Evolutionary conservation across 2,797 vertebrate genomes (phyloP).

Genomic region (Stomatorhinus walkeri): DNA sequence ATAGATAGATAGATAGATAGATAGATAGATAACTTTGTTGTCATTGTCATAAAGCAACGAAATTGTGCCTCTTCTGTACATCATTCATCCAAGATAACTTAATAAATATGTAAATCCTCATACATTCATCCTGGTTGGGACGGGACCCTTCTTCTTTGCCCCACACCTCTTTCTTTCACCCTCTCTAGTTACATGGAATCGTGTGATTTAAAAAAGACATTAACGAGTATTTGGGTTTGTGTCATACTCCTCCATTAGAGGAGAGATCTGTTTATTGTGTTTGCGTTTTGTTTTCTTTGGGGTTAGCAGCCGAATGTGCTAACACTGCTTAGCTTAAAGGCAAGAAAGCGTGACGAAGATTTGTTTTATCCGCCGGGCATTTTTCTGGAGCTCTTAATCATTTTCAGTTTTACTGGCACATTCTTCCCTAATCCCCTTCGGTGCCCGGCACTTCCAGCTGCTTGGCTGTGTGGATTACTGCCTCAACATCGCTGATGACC

Average conservation of each 20-base stretch:
- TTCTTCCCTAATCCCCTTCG: constrained; percentile 16
- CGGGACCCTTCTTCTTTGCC: too few relatives aligned
- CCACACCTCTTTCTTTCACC: too few relatives aligned
- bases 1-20: too few relatives aligned
- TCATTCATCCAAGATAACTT: too few relatives aligned
- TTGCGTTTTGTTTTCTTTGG: neutral
- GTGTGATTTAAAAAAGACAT: neutral
- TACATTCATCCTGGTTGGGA: too few relatives aligned
- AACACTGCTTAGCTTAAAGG: constrained; percentile 2
- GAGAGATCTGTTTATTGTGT: neutral
- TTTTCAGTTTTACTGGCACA: neutral
- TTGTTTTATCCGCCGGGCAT: neutral
- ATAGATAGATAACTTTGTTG: too few relatives aligned
- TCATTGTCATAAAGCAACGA: too few relatives aligned
- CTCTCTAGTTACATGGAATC: neutral
- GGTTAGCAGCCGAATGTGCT: neutral
- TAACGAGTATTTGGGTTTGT: neutral
- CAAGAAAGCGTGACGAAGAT: constrained; percentile 1
- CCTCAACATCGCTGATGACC: neutral
- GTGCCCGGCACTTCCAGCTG: neutral
- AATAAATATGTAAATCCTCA: too few relatives aligned
- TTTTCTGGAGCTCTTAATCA: neutral
- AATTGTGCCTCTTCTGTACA: too few relatives aligned
- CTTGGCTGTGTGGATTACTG: neutral
- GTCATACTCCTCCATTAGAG: neutral